These are phyloP conservation scores for Tenthredo scrophulariae DNA, from an alignment of 2,888 invertebrate genomes.

Conservation along the genomic window DNA sequence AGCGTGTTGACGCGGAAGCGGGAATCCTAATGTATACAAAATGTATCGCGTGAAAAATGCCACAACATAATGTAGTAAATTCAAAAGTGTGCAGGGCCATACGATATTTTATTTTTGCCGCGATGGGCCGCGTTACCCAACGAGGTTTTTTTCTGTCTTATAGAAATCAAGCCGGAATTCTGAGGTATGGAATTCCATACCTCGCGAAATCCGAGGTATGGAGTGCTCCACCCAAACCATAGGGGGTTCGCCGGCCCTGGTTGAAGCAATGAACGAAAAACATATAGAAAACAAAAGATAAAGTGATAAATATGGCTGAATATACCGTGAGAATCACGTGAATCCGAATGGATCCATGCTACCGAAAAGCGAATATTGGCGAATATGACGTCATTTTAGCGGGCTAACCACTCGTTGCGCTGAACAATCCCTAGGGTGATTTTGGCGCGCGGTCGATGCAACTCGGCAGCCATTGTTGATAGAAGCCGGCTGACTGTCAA, in stretches of 20 bases:
- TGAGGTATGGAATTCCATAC: slow-evolving; percentile 39
- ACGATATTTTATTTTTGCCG: not conserved
- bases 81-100: not conserved
- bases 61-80: not conserved
- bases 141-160: not conserved
- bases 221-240: slow-evolving; percentile 17
- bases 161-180: not conserved
- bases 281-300: too few species aligned
- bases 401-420: too few species aligned
- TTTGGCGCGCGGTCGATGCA: too few species aligned
- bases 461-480: too few species aligned
- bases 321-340: too few species aligned
- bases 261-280: too few species aligned
- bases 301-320: too few species aligned
- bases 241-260: slow-evolving; percentile 23
- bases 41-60: slow-evolving; percentile 23
- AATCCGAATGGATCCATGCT: too few species aligned
- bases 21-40: slow-evolving; percentile 27
- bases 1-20: not conserved
- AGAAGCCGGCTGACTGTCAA: too few species aligned
- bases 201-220: not conserved
- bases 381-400: too few species aligned
- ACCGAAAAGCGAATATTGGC: too few species aligned
- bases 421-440: too few species aligned
- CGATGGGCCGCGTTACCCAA: not conserved